Percentiles rank a stretch among this genome's conserved stretches.
These are phyloP conservation scores for Chlorocebus sabaeus DNA, from an alignment of 2,113 vertebrate genomes.

Conservation along the genomic window DNA sequence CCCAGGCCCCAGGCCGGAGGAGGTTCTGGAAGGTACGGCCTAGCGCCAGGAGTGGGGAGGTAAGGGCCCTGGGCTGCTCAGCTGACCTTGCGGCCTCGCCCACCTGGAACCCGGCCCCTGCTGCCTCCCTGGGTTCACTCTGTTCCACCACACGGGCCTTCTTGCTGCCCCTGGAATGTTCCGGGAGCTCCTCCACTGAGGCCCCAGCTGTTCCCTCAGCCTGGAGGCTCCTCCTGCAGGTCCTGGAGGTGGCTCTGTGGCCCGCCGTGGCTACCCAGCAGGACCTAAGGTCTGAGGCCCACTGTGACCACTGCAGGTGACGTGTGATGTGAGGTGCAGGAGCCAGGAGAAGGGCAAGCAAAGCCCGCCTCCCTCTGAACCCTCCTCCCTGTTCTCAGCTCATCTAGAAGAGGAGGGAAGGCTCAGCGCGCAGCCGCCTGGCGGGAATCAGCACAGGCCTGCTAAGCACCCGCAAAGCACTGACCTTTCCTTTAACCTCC, in stretches of 20 bases:
- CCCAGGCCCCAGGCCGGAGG: background rate
- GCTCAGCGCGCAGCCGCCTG: rapidly evolving
- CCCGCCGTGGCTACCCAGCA: no score
- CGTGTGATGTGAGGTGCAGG: no score
- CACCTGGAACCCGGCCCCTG: background rate
- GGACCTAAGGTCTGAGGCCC: no score
- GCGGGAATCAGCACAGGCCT: no score
- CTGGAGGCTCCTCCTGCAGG: no score
- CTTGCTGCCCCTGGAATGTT: background rate
- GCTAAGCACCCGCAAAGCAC: no score
- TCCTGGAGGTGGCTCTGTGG: no score
- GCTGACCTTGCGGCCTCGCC: background rate
- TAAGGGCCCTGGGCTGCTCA: background rate
- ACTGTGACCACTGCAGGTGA: no score
- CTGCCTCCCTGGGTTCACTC: background rate
- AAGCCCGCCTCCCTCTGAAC: background rate
- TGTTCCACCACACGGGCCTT: background rate
- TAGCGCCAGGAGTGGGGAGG: background rate
- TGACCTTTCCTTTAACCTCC: no score
- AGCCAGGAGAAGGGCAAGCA: no score
- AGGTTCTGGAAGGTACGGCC: background rate
- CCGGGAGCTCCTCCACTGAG: background rate
- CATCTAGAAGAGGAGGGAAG: rapidly evolving
- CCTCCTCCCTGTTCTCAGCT: background rate
- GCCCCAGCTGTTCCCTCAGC: background rate